A percentile compares a stretch with the other conserved stretches of the same genome.
phyloP scores from a whole-genome alignment of 2,888 invertebrate genomes.

The Epirrita christyi region DNA sequence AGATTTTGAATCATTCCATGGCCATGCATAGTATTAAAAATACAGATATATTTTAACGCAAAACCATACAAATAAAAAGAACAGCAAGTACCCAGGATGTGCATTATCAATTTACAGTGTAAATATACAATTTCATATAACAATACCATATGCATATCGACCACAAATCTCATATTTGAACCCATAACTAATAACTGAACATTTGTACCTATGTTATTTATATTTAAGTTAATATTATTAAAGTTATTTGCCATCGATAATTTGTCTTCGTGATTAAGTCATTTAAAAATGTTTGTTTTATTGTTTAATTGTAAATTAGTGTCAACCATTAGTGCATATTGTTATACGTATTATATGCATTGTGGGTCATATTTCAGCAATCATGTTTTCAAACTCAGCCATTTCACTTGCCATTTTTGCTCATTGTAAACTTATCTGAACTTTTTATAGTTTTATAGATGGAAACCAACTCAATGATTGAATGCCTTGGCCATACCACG shows the following conservation, averaged over 20 bases:
- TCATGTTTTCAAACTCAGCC: neutral
- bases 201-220: conserved; percentile 33
- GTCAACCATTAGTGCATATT: conserved; percentile 78
- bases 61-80: conserved; percentile 60
- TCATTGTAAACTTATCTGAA: conserved; percentile 3
- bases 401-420: conserved; percentile 5
- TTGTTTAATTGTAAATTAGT: conserved; percentile 48
- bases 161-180: conserved; percentile 50
- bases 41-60: conserved; percentile 63
- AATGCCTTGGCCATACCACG: conserved; percentile 2
- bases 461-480: neutral
- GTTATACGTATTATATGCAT: conserved; percentile 65
- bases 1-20: conserved; percentile 67
- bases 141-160: conserved; percentile 53
- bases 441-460: neutral
- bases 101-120: conserved; percentile 77
- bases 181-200: conserved; percentile 69
- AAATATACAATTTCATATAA: conserved; percentile 51
- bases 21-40: conserved; percentile 76
- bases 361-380: conserved; percentile 76
- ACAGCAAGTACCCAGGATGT: conserved; percentile 71
- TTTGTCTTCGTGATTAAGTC: conserved; percentile 38
- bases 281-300: conserved; percentile 42
- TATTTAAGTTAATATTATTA: conserved; percentile 12
- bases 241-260: conserved; percentile 26